Base-by-base conservation (phyloP, 2,797 vertebrate genomes). In the Microctenopoma stevenorrisi region DNA sequence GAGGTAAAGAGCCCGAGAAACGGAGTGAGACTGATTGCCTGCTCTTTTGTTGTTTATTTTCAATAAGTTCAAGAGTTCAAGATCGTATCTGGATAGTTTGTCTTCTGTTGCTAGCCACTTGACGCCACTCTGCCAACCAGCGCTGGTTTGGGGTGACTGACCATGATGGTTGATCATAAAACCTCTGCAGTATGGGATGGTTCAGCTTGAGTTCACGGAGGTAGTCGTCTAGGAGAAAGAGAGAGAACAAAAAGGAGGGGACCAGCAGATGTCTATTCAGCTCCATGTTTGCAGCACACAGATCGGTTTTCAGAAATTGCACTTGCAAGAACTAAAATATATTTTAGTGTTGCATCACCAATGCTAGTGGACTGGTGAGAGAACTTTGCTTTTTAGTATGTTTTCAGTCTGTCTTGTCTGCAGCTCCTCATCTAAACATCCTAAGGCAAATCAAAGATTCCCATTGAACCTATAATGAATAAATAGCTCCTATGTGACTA, bases 401-500 rank as follows among this genome's bases (percentile, higher is more conserved):
- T 57, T 14, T 54, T 4, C 38, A 28, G 81, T 64, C 82, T 81
- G 33, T 86, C 64, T 76, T 83, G 73, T 86, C 68, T 81, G 61
- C 66, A 70, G 77, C 65, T 81, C 74, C 81, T 51, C 78, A 68
- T 82, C 85, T 76, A 90, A 92, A 91, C 82, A 90, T 86, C 88
- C 89, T 58, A 68, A 80, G 81, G 83, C 68, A 85, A 88, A 89
- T 81, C 84, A 86, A 85, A 84, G 70, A 58, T 78, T 89, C 87
- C 86, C 85, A 87, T 79, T 89, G 86, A 82, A 80, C 85, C 86
- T 79, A 79, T 89, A 88, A 87, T 90, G 91, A 86, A 92, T 90
- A 93, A 91, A 93, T 88, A 78, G 78, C 68, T 86, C 88, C 91
- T 90, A 92, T 89, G 92, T 91, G 90, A 92, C 90, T 77, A 71